Base-by-base conservation (phyloP, 2,797 vertebrate species). In the Eupleurogrammus muticus region DNA sequence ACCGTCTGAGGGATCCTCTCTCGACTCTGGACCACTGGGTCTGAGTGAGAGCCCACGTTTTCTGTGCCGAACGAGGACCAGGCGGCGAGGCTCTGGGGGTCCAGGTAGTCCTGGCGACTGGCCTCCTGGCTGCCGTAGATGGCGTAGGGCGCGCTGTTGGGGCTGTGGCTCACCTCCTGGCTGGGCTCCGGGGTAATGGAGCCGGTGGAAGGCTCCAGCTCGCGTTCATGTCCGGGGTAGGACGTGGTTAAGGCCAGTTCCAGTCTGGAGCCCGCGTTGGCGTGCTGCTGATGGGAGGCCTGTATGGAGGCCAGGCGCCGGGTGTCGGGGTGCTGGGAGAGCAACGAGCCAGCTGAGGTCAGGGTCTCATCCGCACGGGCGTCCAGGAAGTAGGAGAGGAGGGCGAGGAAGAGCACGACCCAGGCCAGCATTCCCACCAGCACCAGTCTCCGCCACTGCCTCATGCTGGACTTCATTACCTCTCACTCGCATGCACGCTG, bases 301-400 rank as follows among this genome's bases (percentile, higher is more conserved):
- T 96, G 96, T 57, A 96, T 81, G 2, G 97, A 96, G 77, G 95
- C 63, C 71, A 97, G 93, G 75, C 96, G 95, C 4, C 96, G 94
- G 0, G 94, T 94, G 89, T 99, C 98, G 0, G 95, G 92, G 79
- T 97, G 95, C 52, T 92, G 92, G 35, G 90, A 93, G 55, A 94
- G 81, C 42, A 95, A 92, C 55, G 96, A 94, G 58, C 95, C 93
- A 58, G 93, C 94, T 17, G 96, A 95, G 74, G 90, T 90, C 38
- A 95, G 87, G 0, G 91, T 94, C 73, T 96, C 95, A 8, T 95
- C 94, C 47, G 95, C 94, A 69, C 92, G 95, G 73, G 93, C 95
- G 69, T 99, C 97, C 72, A 97, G 95, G 84, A 99, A 98, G 92
- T 98, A 98, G 21, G 98, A 95, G 85, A 99, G 96, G 73, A 99